Conservation (phyloP, 2,797 vertebrate genomes). For the Spheniscus humboldti region DNA sequence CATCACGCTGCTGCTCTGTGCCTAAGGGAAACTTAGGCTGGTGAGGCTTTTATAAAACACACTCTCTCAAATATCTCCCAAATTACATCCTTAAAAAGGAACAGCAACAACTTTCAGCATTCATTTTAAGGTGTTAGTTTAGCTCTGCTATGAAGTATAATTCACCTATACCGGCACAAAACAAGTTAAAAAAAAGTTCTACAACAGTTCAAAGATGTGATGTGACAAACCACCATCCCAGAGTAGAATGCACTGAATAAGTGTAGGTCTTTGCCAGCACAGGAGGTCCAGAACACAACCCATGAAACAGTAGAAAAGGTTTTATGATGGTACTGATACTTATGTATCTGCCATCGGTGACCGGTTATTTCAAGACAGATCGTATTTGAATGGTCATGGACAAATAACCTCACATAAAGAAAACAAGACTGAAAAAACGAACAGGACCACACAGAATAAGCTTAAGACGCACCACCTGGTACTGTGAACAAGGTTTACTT, state of each 20-base stretch:
- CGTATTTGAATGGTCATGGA: not conserved
- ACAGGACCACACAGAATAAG: not conserved
- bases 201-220: not conserved
- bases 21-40: not conserved
- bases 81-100: not conserved
- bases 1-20: not conserved
- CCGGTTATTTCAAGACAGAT: not conserved
- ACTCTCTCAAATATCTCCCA: not conserved
- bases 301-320: not conserved
- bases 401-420: not conserved
- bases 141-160: not conserved
- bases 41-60: not conserved
- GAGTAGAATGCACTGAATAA: not conserved
- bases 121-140: not conserved
- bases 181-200: not conserved
- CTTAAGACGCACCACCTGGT: not conserved
- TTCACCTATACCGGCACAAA: not conserved
- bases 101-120: not conserved
- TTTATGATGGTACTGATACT: not conserved
- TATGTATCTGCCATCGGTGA: fast-evolving
- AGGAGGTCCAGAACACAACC: not conserved
- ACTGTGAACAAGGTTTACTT: not conserved
- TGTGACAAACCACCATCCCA: not conserved
- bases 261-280: not conserved
- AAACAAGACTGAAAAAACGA: not conserved